phyloP scores from a whole-genome alignment of 2,113 vertebrate genomes.

The Austrofundulus limnaeus region DNA sequence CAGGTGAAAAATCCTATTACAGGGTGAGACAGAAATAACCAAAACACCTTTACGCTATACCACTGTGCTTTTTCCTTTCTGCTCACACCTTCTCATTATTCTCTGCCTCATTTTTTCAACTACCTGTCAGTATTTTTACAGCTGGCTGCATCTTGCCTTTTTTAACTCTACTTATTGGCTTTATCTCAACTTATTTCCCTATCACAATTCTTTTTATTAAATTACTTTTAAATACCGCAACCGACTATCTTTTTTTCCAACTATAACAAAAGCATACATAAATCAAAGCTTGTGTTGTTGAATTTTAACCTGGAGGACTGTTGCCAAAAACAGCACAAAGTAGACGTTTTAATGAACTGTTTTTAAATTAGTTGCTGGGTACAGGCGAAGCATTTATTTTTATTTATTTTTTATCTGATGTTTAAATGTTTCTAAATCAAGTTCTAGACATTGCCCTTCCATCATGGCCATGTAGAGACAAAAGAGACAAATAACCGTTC shows the following conservation, averaged over 20 bases:
- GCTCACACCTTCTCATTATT: slow-evolving; percentile 57
- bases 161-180: slow-evolving; percentile 17
- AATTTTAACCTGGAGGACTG: slow-evolving; percentile 1
- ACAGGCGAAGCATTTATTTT: neutral
- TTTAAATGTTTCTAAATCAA: too few relatives aligned
- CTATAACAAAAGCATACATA: neutral
- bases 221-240: slow-evolving; percentile 34
- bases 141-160: slow-evolving; percentile 48
- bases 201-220: slow-evolving; percentile 42
- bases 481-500: too few relatives aligned
- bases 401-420: too few relatives aligned
- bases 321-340: neutral
- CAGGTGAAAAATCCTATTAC: slow-evolving; percentile 61
- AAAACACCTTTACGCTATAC: slow-evolving; percentile 45
- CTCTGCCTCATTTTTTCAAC: slow-evolving; percentile 38
- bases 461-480: neutral
- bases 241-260: neutral
- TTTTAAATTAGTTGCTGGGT: neutral
- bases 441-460: neutral
- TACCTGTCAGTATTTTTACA: slow-evolving; percentile 63
- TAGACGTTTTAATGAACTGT: neutral
- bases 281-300: slow-evolving; percentile 5
- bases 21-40: slow-evolving; percentile 58
- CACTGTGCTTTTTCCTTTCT: slow-evolving; percentile 31
- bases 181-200: slow-evolving; percentile 45